Evolutionary conservation across 2,113 vertebrate species (phyloP), one percentile per base, ranked within the genome.

Genomic region (Actinemys pallida): DNA sequence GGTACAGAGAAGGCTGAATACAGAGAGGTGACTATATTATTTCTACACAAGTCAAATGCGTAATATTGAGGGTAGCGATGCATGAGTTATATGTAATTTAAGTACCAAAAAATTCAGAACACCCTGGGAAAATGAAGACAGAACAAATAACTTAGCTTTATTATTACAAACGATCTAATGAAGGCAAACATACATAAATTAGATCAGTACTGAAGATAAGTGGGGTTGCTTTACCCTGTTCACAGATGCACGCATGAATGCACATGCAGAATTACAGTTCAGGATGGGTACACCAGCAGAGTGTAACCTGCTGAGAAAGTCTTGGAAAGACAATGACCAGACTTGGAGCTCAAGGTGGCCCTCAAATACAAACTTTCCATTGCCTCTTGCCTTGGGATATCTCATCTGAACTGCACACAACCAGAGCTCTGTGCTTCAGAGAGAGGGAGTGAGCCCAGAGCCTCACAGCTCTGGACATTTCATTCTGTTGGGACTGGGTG

Each of bases 161-260:
- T 83, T 88, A 84, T 93, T 90, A 86, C 88, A 97, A 87, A 95
- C 95, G 96, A 97, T 88, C 93, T 4, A 5, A 88, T 6, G 20
- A 95, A 88, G 79, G 96, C 87, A 94, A 97, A 94, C 92, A 97
- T 80, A 93, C 86, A 92, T 81, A 97, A 92, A 89, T 95, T 89
- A 97, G 98, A 98, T 98, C 54, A 93, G 76, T 3, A 19, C 88
- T 95, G 96, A 95, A 97, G 98, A 98, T 98, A 98, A 97, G 88
- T 31, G 1, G 59, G 95, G 93, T 22, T 81, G 88, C 96, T 95
- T 88, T 94, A 80, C n/a, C 80, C 88, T 93, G 90, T 84, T 97
- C 97, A 89, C 89, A 95, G 86, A 92, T 54, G 83, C 87, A 96
- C 9, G 95, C 97, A 95, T 93, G 96, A 96, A 85, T 52, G 94